Base-by-base conservation (phyloP, 2,797 vertebrate species). In the Peromyscus attwateri region DNA sequence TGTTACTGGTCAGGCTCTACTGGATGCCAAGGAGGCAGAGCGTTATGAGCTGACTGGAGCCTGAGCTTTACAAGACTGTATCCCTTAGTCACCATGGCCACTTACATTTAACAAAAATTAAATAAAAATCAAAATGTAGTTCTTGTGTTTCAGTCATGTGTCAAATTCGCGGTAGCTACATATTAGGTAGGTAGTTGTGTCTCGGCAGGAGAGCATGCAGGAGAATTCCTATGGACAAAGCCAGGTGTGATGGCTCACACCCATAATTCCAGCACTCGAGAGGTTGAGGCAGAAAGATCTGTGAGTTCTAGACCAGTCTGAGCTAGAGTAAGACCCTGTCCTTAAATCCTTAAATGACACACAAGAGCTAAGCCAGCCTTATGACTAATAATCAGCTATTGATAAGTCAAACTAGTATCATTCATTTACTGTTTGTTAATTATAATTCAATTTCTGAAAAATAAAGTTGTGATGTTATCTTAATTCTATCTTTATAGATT, bases 101-200 rank as follows among this genome's bases (percentile, higher is more conserved):
- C 37, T 82, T 73, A 94, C 81, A 93, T 77, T 71, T 89, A 79
- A 89, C 68, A 89, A 68, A 87, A 92, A 91, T 92, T 87, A 73
- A 87, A 83, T 60, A 37, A 90, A 93, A 95, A 85, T 62, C 31
- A 94, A 90, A 94, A 76, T 80, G 85, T 73, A 82, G 55, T 70
- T 76, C 43, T 52, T 90, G 76, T 81, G 71, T 76, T 46, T 52
- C 55, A 29, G 55, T 64, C 71, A 76, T n/a, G 87, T 88, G 88
- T 95, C 49, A 91, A 68, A 9, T n/a, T n/a, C 55, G 82, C 37
- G 34, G 55, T 0, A 55, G 66, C 29, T 55, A 91, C 29, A 10
- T 1, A 2, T n/a, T 10, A 52, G 25, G 46, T 34, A 55, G 29
- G 46, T 34, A 60, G 29, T 2, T 23, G 14, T 21, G 66, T 37